Conservation (phyloP, 2,113 vertebrate genomes). For the Catharus bicknelli region DNA sequence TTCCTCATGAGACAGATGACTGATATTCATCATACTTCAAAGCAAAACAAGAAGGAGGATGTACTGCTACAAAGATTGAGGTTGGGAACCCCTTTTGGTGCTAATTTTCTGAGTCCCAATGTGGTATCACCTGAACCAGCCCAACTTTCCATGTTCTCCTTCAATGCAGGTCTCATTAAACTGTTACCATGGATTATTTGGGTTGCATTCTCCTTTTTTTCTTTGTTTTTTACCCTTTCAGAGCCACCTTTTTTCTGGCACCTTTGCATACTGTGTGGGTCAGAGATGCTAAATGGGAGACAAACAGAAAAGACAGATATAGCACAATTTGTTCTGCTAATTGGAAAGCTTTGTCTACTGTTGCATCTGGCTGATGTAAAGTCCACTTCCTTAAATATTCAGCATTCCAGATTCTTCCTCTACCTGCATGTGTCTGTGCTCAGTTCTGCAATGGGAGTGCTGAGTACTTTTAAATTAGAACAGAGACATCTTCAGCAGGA, state of each 20-base stretch:
- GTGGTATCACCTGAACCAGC: not conserved
- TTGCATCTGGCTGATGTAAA: not conserved
- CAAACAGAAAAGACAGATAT: not conserved
- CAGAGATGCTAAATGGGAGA: not conserved
- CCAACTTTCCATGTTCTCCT: not conserved
- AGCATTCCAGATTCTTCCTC: not conserved
- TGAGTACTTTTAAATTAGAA: not conserved
- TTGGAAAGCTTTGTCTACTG: not conserved
- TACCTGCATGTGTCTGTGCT: not conserved
- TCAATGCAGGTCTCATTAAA: not conserved
- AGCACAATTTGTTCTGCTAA: not conserved
- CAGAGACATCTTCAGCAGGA: not conserved
- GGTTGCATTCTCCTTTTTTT: not conserved
- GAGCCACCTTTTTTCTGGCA: not conserved
- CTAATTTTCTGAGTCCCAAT: not conserved
- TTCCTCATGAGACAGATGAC: not conserved
- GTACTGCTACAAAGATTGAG: accelerated
- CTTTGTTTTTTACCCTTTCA: not conserved
- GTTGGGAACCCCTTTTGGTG: not conserved
- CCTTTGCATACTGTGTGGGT: not conserved
- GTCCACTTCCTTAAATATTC: not conserved
- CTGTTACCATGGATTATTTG: not conserved
- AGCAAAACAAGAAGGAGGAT: not conserved
- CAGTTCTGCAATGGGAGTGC: not conserved
- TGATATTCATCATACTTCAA: not conserved